Conservation (phyloP, 2,113 vertebrate genomes). For the Lophochroa leadbeateri region DNA sequence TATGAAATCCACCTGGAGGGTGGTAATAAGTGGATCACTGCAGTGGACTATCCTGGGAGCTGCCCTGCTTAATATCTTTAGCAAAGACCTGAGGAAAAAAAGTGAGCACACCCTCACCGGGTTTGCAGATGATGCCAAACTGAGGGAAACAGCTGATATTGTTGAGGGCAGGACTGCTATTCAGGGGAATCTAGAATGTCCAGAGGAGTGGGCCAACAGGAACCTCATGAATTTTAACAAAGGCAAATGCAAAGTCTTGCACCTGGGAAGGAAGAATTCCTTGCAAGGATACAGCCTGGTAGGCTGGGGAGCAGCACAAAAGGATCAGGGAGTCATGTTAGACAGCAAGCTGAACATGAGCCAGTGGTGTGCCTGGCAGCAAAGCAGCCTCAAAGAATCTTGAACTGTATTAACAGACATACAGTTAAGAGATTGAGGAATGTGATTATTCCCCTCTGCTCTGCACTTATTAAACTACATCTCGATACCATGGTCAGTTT, state of each 20-base stretch:
- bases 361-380: not conserved
- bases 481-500: not conserved
- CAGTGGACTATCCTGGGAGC: not conserved
- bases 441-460: not conserved
- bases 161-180: not conserved
- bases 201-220: not conserved
- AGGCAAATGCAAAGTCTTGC: not conserved
- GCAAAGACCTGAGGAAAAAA: not conserved
- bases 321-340: not conserved
- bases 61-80: not conserved
- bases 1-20: not conserved
- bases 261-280: not conserved
- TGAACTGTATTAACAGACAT: not conserved
- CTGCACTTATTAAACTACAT: not conserved
- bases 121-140: not conserved
- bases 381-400: not conserved
- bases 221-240: not conserved
- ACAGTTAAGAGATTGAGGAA: not conserved
- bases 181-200: not conserved
- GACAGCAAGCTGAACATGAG: not conserved
- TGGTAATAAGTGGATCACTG: not conserved
- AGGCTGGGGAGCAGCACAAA: not conserved
- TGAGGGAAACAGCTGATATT: not conserved
- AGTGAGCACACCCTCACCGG: not conserved
- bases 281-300: not conserved